Evolutionary conservation across 2,797 vertebrate genomes (phyloP).

Genomic region (Propithecus perrieri): DNA sequence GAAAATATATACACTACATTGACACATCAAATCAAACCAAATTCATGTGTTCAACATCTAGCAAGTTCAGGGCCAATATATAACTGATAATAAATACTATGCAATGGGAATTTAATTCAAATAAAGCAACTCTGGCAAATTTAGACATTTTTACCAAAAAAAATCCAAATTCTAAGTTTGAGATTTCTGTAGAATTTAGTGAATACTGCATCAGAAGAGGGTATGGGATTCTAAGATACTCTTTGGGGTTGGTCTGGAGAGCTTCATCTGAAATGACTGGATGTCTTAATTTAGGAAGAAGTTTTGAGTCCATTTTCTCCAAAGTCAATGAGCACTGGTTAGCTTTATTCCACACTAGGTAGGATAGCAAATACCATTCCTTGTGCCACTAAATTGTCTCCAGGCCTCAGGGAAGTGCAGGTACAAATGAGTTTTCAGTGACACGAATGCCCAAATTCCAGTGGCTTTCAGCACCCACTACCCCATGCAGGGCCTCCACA

Average conservation of each 20-base stretch:
- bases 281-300: neutral
- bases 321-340: neutral
- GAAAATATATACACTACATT: neutral
- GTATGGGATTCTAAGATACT: neutral
- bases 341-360: neutral
- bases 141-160: neutral
- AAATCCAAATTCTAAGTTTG: neutral
- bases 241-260: neutral
- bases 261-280: neutral
- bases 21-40: neutral
- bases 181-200: neutral
- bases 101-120: neutral
- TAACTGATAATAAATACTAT: neutral
- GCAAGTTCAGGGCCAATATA: neutral
- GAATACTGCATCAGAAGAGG: neutral
- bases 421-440: neutral
- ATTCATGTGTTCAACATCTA: conserved; percentile 18
- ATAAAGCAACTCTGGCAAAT: neutral
- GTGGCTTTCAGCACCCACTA: neutral
- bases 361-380: neutral
- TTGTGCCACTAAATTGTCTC: neutral
- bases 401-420: neutral
- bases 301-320: neutral
- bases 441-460: neutral
- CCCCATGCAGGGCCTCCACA: fast-evolving